Percentiles rank a stretch among this genome's conserved stretches.
phyloP scores from a whole-genome alignment of 2,113 vertebrate species.

The Cercocebus atys region DNA sequence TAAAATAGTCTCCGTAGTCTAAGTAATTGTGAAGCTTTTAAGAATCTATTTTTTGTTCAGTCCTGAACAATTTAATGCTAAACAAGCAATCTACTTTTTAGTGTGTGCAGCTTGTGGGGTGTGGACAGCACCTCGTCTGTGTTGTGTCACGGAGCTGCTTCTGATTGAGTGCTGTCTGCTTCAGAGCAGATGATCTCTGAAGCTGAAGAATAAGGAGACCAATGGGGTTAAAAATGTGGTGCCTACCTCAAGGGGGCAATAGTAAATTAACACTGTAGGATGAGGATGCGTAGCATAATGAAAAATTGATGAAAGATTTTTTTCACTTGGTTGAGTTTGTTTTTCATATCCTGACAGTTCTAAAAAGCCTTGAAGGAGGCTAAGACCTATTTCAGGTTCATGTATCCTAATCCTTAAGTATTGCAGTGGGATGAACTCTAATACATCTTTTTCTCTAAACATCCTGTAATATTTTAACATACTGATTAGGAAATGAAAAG shows the following conservation, averaged over 20 bases:
- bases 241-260: slow-evolving; percentile 1
- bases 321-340: neutral
- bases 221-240: neutral
- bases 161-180: neutral
- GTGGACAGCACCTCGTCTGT: neutral
- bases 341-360: neutral
- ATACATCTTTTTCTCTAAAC: neutral
- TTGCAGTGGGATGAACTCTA: neutral
- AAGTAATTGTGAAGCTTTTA: neutral
- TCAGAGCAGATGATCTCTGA: slow-evolving; percentile 64
- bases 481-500: slow-evolving; percentile 18
- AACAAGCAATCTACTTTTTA: neutral
- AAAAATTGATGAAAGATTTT: neutral
- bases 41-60: neutral
- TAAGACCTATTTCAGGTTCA: neutral
- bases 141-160: neutral
- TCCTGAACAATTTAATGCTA: neutral
- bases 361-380: neutral
- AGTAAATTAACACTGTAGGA: neutral
- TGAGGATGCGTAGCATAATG: neutral
- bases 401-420: neutral
- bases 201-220: slow-evolving; percentile 50
- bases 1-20: neutral
- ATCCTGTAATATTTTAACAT: neutral
- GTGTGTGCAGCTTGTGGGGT: accelerated